These are phyloP conservation scores for Hetaerina americana DNA, from an alignment of 1,140 invertebrate genomes.

Conservation along the genomic window DNA sequence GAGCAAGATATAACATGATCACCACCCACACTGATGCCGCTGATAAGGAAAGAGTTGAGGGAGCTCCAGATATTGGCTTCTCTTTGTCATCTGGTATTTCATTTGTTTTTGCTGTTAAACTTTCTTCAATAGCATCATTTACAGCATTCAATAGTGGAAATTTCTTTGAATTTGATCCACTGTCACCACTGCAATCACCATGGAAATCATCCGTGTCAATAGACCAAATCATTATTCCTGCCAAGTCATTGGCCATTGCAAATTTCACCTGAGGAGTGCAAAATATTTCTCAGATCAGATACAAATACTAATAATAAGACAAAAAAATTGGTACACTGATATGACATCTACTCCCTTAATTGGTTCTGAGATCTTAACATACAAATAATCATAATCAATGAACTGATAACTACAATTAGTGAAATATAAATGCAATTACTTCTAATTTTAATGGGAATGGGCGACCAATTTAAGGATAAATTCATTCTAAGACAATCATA, in stretches of 20 bases:
- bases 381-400: too few relatives aligned
- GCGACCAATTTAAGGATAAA: too few relatives aligned
- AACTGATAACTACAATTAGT: too few relatives aligned
- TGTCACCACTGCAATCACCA: constrained; percentile 26
- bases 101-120: background rate
- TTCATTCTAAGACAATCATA: too few relatives aligned
- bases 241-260: constrained; percentile 40
- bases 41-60: too few relatives aligned
- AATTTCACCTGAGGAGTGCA: constrained; percentile 30
- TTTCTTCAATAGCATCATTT: background rate
- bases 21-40: too few relatives aligned
- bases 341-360: too few relatives aligned
- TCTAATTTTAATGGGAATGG: too few relatives aligned
- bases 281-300: background rate
- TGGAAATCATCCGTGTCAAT: constrained; percentile 41
- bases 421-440: too few relatives aligned
- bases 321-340: background rate
- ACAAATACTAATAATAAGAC: background rate
- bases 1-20: too few relatives aligned
- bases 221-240: constrained; percentile 74
- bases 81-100: background rate
- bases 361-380: too few relatives aligned
- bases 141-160: background rate
- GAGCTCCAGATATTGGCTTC: background rate
- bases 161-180: background rate